Base-by-base conservation (phyloP, 2,888 invertebrate genomes). In the Esperia sulphurella region DNA sequence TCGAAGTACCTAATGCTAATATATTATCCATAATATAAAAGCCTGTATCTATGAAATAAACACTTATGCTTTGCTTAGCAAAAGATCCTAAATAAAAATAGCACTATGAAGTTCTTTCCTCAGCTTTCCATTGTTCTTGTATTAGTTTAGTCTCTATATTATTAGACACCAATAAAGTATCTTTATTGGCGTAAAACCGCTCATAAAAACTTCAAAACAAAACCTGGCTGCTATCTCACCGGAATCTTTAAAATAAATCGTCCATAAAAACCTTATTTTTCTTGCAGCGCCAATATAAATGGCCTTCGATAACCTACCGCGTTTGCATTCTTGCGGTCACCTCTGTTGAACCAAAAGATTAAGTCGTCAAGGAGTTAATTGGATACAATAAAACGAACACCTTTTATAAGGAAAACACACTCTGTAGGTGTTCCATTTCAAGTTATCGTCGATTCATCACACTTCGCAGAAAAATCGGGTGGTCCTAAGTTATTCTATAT, bases 341-440 rank as follows among this genome's bases (percentile, higher is more conserved):
- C 28, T 28, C 38, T 8, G 29, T 38, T 14, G 39, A 28, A 28
- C 10, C 29, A n/a, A 31, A 28, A 21, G 48, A 54, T 55, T 50
- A 48, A 55, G 52, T 46, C 50, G 50, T 55, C 50, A 52, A 42
- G 33, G 40, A 21, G 40, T 45, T 54, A 52, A 54, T 54, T 48
- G 48, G 52, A 8, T 41, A 14, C 48, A 12, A 46, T 50, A 43
- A 49, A 51, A 41, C 38, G 35, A 39, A 48, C 54, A 45, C 50
- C 49, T 48, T 50, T 43, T 46, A 44, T 42, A 42, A 39, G 46
- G 30, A 52, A 46, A 43, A 31, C 14, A 43, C 40, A 12, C 14
- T 30, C 40, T 14, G 43, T 47, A 44, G 52, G 47, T 52, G 52
- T 49, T 47, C 45, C 12, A 1, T n/a, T 10, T 14, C 14, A 14